A percentile compares a stretch with the other conserved stretches of the same genome.
These are phyloP conservation scores for Theocolax elegans DNA, from an alignment of 1,140 invertebrate genomes.

Conservation along the genomic window DNA sequence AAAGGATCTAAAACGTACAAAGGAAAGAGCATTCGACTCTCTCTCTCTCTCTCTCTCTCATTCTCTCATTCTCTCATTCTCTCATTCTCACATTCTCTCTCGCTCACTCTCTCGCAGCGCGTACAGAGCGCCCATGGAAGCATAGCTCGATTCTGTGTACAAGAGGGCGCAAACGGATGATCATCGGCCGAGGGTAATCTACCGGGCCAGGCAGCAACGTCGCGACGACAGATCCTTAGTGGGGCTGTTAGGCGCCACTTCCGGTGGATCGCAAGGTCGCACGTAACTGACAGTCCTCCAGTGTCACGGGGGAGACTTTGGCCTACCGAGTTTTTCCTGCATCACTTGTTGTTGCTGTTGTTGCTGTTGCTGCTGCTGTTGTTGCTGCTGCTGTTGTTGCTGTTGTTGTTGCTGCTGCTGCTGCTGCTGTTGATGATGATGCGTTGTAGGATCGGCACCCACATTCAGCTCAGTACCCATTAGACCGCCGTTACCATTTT, in stretches of 20 bases:
- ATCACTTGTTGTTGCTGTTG: constrained; percentile 61
- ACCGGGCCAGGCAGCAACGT: constrained; percentile 31
- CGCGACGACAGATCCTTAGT: constrained; percentile 28
- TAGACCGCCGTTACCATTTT: constrained; percentile 59
- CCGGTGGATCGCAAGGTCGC: not conserved
- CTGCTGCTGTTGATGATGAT: constrained; percentile 60
- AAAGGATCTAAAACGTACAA: no score
- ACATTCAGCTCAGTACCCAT: constrained; percentile 61
- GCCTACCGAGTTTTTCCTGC: constrained; percentile 63
- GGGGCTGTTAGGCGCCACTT: not conserved
- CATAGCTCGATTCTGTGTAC: constrained; percentile 9
- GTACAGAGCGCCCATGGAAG: constrained; percentile 15
- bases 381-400: constrained; percentile 49
- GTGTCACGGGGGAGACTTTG: constrained; percentile 67
- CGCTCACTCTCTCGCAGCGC: not conserved
- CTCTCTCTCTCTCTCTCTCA: not conserved
- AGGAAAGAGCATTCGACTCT: not conserved
- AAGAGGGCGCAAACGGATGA: not conserved
- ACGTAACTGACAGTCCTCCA: constrained; percentile 47
- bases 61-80: not conserved
- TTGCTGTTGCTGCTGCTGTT: constrained; percentile 50
- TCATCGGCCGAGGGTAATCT: not conserved
- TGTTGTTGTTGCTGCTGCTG: constrained; percentile 54
- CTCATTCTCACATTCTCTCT: not conserved
- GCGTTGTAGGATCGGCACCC: constrained; percentile 55